Percentiles rank a stretch among this genome's conserved stretches.
phyloP scores from a whole-genome alignment of 2,797 vertebrate genomes.

The Chelon labrosus region DNA sequence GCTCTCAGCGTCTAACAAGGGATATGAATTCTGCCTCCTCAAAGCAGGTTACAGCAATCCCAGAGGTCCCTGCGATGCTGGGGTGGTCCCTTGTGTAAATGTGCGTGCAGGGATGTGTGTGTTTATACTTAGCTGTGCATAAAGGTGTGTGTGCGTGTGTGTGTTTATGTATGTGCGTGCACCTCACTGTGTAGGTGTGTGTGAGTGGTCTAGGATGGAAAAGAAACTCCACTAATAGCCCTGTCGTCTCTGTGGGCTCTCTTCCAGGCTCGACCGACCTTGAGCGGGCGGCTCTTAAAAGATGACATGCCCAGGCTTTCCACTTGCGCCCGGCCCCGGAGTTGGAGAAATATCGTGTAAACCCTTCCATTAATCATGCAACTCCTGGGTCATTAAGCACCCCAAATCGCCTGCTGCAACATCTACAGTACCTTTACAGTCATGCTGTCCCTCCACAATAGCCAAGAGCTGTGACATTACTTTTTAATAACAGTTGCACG shows the following conservation, averaged over 20 bases:
- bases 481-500: slow-evolving; percentile 58
- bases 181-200: slow-evolving; percentile 9
- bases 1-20: slow-evolving; percentile 57
- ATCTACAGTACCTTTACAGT: slow-evolving; percentile 62
- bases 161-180: slow-evolving; percentile 30
- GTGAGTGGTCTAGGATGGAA: slow-evolving; percentile 41
- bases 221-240: slow-evolving; percentile 76
- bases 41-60: slow-evolving; percentile 72
- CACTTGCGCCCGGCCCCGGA: slow-evolving; percentile 26
- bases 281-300: slow-evolving; percentile 71
- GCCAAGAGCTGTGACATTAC: slow-evolving; percentile 67
- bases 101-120: slow-evolving; percentile 30
- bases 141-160: not conserved
- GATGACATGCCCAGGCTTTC: slow-evolving; percentile 61
- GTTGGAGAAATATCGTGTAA: slow-evolving; percentile 70
- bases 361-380: slow-evolving; percentile 76
- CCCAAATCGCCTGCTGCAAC: slow-evolving; percentile 63
- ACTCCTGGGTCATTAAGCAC: slow-evolving; percentile 73
- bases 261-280: slow-evolving; percentile 73
- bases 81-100: slow-evolving; percentile 74
- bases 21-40: slow-evolving; percentile 60
- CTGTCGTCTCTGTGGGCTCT: slow-evolving; percentile 72
- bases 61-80: slow-evolving; percentile 50
- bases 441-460: slow-evolving; percentile 57
- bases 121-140: not conserved